These are phyloP conservation scores for Marmota monax DNA, from an alignment of 2,113 vertebrate genomes.

Conservation along the genomic window DNA sequence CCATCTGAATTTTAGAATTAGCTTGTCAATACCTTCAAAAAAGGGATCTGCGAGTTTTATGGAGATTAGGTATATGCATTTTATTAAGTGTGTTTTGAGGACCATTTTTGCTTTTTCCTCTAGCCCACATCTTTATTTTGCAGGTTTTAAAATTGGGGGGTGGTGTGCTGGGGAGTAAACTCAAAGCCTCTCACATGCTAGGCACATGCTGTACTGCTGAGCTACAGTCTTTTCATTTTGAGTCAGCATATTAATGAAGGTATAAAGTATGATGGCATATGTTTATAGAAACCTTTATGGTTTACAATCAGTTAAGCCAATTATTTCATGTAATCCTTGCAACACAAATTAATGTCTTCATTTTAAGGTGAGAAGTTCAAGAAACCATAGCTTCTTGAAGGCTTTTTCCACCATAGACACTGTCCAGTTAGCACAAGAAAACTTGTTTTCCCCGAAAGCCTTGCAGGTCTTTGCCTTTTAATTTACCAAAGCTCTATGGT, in stretches of 20 bases:
- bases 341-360: slow-evolving; percentile 20
- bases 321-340: slow-evolving; percentile 21
- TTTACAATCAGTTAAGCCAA: not conserved
- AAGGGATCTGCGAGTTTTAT: not conserved
- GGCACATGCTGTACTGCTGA: too few relatives aligned
- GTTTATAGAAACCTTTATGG: slow-evolving; percentile 4
- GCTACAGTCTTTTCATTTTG: slow-evolving; percentile 33
- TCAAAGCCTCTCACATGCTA: not conserved
- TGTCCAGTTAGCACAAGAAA: not conserved
- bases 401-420: not conserved
- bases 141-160: not conserved
- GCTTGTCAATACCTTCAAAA: not conserved
- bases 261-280: not conserved
- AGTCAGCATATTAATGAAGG: not conserved
- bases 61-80: not conserved
- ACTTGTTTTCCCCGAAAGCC: not conserved
- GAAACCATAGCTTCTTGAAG: not conserved
- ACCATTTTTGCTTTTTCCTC: not conserved
- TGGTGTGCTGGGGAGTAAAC: not conserved
- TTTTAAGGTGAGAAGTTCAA: not conserved
- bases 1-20: slow-evolving; percentile 11
- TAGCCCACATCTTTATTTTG: not conserved
- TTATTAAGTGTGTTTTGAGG: slow-evolving; percentile 20
- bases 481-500: not conserved
- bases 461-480: slow-evolving; percentile 46